Percentiles rank a stretch among this genome's conserved stretches.
phyloP scores from a whole-genome alignment of 2,113 vertebrate species.

The Chionis minor region DNA sequence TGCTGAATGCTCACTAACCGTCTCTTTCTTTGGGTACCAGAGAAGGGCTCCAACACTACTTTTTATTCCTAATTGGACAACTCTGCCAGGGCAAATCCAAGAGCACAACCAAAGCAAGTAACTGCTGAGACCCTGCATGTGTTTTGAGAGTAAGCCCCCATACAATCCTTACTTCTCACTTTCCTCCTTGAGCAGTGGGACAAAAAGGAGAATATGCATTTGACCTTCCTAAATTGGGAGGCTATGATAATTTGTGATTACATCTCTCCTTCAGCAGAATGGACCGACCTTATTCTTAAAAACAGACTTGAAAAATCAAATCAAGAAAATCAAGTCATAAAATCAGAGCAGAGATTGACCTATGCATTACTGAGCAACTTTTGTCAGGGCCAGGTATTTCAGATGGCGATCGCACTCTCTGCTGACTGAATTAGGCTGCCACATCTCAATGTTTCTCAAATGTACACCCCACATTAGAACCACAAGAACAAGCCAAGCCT shows the following conservation, averaged over 20 bases:
- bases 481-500: neutral
- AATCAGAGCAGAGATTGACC: neutral
- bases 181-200: neutral
- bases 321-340: neutral
- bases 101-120: neutral
- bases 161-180: neutral
- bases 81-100: neutral
- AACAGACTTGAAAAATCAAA: neutral
- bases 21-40: neutral
- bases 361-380: neutral
- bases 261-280: neutral
- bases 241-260: neutral
- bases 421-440: neutral
- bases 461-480: neutral
- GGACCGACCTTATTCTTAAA: neutral
- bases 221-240: neutral
- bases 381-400: neutral
- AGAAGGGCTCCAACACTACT: neutral
- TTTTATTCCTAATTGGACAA: neutral
- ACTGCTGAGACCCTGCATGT: neutral
- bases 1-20: neutral
- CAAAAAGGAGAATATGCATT: neutral
- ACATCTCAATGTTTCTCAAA: neutral
- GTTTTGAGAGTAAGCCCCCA: neutral
- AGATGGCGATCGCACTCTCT: neutral